phyloP scores from a whole-genome alignment of 2,113 vertebrate genomes.

The Trachemys scripta region DNA sequence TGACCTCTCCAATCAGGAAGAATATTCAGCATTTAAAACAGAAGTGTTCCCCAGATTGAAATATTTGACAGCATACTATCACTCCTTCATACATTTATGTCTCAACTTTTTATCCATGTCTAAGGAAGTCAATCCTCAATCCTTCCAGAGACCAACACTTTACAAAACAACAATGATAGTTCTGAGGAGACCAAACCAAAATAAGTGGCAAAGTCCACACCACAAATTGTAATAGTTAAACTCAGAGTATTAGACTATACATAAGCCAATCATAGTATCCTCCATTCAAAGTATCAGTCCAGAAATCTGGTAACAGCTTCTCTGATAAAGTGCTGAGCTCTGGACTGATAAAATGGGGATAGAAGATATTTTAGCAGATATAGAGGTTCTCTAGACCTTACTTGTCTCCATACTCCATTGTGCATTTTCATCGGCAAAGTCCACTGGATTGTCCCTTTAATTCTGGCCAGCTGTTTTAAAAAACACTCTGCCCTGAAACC shows the following conservation, averaged over 20 bases:
- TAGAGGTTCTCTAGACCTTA: background rate
- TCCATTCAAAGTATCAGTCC: background rate
- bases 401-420: background rate
- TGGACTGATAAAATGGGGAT: background rate
- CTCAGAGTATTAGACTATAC: background rate
- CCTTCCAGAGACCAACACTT: background rate
- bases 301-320: background rate
- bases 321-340: background rate
- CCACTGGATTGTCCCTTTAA: background rate
- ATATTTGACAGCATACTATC: background rate
- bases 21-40: background rate
- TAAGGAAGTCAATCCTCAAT: background rate
- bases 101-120: background rate
- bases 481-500: background rate
- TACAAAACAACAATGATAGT: background rate
- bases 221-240: conserved; percentile 11
- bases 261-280: background rate
- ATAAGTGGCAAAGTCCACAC: background rate
- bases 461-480: background rate
- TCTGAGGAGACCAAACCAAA: background rate
- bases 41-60: background rate
- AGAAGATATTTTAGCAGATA: background rate
- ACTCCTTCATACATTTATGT: background rate
- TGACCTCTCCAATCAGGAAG: background rate
- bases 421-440: background rate